These are phyloP conservation scores for Epicauta chinensis DNA, from an alignment of 1,140 invertebrate species.

Conservation along the genomic window DNA sequence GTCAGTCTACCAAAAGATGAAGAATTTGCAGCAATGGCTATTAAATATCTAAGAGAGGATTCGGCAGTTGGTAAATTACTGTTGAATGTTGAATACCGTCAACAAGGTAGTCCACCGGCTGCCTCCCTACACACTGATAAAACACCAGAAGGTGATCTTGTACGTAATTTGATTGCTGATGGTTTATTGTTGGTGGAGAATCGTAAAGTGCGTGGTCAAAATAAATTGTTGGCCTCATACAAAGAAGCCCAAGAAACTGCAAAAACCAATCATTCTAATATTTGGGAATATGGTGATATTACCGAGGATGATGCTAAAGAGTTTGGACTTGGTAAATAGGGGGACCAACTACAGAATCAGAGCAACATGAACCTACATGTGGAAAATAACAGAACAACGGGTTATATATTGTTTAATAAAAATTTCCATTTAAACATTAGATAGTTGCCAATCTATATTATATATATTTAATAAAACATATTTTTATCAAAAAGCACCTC, in stretches of 20 bases:
- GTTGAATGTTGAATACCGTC: constrained; percentile 66
- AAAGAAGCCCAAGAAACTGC: constrained; percentile 77
- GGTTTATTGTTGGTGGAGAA: constrained; percentile 79
- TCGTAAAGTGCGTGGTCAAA: constrained; percentile 72
- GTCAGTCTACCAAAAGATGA: constrained; percentile 77
- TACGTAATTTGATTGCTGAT: constrained; percentile 75
- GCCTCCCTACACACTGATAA: constrained; percentile 65
- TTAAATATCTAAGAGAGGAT: constrained; percentile 64
- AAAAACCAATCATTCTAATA: constrained; percentile 73
- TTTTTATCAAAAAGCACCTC: constrained; percentile 13
- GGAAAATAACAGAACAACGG: constrained; percentile 9
- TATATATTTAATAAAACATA: constrained; percentile 9
- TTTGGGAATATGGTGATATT: constrained; percentile 96
- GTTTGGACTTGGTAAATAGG: constrained; percentile 55
- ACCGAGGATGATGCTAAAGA: constrained; percentile 92
- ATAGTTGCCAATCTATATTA: constrained; percentile 14
- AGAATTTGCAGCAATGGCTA: constrained; percentile 70
- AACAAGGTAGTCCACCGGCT: constrained; percentile 55
- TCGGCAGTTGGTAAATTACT: constrained; percentile 57
- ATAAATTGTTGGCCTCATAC: constrained; percentile 78
- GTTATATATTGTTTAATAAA: constrained; percentile 9
- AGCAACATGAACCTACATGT: constrained; percentile 15
- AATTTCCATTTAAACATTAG: constrained; percentile 15
- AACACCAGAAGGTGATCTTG: constrained; percentile 72
- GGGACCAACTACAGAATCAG: constrained; percentile 10